phyloP scores from a whole-genome alignment of 2,888 invertebrate genomes.

The Chalcosyrphus nemorum region DNA sequence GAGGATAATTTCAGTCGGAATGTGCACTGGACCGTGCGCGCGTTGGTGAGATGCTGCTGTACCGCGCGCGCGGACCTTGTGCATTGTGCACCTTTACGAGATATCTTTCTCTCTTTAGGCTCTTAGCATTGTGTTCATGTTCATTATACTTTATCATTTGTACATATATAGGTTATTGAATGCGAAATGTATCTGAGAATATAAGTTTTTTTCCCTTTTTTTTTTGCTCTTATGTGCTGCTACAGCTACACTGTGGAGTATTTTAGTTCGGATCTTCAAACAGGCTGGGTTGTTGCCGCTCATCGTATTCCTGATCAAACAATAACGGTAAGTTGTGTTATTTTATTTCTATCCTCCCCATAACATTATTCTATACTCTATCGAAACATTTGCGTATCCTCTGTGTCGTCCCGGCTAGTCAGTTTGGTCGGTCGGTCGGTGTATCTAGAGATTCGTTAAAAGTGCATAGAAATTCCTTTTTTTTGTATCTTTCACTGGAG shows the following conservation, averaged over 20 bases:
- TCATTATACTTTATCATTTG: conserved; percentile 72
- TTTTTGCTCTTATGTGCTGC: conserved; percentile 26
- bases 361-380: conserved; percentile 59
- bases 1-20: conserved; percentile 56
- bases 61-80: conserved; percentile 21
- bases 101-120: conserved; percentile 36
- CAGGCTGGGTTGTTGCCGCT: conserved; percentile 89
- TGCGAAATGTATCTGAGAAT: conserved; percentile 66
- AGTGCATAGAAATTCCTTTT: not conserved
- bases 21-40: conserved; percentile 68
- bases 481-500: conserved; percentile 22
- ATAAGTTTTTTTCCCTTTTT: conserved; percentile 40
- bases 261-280: conserved; percentile 89
- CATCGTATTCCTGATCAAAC: conserved; percentile 87
- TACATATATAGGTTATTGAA: conserved; percentile 71
- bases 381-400: conserved; percentile 46
- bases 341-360: conserved; percentile 59
- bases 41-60: conserved; percentile 27
- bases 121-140: conserved; percentile 66
- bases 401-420: too few relatives aligned
- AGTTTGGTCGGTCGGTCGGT: conserved; percentile 8
- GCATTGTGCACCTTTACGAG: conserved; percentile 2
- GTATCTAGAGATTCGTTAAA: conserved; percentile 34
- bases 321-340: conserved; percentile 84
- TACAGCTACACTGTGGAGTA: conserved; percentile 90